phyloP scores from a whole-genome alignment of 2,113 vertebrate species.

The Rhipidura dahli region DNA sequence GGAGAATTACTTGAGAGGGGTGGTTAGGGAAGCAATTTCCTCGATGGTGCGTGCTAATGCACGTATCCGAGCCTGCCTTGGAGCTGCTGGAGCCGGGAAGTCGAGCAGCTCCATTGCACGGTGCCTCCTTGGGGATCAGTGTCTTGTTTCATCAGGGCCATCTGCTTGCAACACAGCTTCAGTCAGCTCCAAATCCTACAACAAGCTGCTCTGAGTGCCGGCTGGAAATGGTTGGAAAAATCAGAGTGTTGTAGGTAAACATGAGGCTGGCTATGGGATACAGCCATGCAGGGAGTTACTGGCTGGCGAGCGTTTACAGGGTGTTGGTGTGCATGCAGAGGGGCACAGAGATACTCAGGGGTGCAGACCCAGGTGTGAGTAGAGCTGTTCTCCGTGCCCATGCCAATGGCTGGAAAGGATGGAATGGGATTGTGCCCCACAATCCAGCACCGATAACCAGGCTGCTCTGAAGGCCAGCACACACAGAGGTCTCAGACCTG shows the following conservation, averaged over 20 bases:
- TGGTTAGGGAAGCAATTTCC: slow-evolving; percentile 3
- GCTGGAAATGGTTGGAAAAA: slow-evolving; percentile 13
- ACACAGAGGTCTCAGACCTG: background rate
- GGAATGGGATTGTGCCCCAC: background rate
- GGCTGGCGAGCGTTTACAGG: background rate
- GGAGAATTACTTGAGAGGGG: background rate
- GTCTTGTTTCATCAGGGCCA: slow-evolving; percentile 37
- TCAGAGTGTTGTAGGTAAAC: background rate
- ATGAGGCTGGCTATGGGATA: background rate
- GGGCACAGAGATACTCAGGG: background rate
- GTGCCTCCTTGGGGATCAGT: slow-evolving; percentile 34
- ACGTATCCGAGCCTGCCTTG: background rate
- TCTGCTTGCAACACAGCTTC: slow-evolving; percentile 20
- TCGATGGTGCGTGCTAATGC: background rate
- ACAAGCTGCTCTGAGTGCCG: slow-evolving; percentile 7
- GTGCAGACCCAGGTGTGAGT: background rate
- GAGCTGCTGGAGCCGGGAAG: background rate
- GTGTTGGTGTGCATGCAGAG: background rate
- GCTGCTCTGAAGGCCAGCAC: background rate
- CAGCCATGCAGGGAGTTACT: background rate
- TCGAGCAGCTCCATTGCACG: background rate
- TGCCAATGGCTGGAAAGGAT: background rate
- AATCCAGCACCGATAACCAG: background rate
- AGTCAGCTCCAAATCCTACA: background rate
- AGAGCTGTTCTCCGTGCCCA: background rate